Evolutionary conservation across 2,888 invertebrate genomes (phyloP).

Genomic region (Cepaea hortensis): DNA sequence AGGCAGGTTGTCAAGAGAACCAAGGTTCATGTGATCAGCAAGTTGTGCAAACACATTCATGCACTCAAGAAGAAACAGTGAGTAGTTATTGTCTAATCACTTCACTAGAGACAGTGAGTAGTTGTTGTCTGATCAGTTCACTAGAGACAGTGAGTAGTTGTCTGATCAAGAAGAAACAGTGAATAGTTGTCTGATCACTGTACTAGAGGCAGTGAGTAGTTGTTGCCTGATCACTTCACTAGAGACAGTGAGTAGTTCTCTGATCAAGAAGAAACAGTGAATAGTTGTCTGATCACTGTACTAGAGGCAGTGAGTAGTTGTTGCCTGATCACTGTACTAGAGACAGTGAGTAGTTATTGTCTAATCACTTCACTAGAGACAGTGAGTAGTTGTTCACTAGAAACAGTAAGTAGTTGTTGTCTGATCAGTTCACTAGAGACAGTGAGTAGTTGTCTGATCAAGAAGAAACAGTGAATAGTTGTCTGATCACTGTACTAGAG

Average conservation of each 20-base stretch:
- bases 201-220: too few relatives aligned
- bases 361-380: too few relatives aligned
- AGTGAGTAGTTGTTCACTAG: too few relatives aligned
- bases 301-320: too few relatives aligned
- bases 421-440: too few relatives aligned
- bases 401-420: too few relatives aligned
- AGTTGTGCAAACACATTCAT: constrained; percentile 56
- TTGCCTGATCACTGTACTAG: too few relatives aligned
- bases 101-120: constrained; percentile 41
- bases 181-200: constrained; percentile 19
- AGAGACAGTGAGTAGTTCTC: constrained; percentile 42
- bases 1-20: constrained; percentile 56
- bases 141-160: constrained; percentile 58
- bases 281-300: background rate
- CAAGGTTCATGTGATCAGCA: constrained; percentile 58
- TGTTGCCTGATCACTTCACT: constrained; percentile 47
- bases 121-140: background rate
- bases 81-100: constrained; percentile 12
- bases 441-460: too few relatives aligned
- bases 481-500: too few relatives aligned
- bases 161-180: constrained; percentile 59
- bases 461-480: too few relatives aligned
- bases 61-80: constrained; percentile 61
- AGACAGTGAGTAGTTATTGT: too few relatives aligned
- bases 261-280: too few relatives aligned